Conservation (phyloP, 2,888 invertebrate species). For the Limnephilus auricula region DNA sequence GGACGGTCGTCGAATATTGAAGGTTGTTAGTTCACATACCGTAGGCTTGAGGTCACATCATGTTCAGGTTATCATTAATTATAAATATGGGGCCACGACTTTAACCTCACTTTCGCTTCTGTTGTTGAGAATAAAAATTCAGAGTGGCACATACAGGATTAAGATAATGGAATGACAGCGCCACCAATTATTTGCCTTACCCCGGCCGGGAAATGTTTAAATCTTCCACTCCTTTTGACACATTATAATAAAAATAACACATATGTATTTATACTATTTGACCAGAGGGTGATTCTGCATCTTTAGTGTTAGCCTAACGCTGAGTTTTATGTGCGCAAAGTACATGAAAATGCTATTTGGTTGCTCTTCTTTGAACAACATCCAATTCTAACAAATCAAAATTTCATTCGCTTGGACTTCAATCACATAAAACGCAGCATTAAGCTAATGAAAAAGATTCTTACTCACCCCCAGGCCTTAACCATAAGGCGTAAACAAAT, state of each 20-base stretch:
- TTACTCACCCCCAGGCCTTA: no score
- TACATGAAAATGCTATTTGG: no score
- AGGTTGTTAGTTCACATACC: not conserved
- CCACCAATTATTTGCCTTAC: no score
- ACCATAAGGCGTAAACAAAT: not conserved
- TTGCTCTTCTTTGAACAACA: no score
- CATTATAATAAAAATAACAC: not conserved
- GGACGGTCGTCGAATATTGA: no score
- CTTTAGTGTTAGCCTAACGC: no score
- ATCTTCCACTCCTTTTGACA: not conserved
- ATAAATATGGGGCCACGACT: not conserved
- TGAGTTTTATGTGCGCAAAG: no score
- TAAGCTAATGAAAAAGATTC: no score
- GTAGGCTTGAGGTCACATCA: not conserved
- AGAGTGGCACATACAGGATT: not conserved
- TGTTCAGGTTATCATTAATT: not conserved
- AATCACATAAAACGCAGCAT: no score
- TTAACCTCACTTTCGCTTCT: not conserved
- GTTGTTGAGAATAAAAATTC: not conserved
- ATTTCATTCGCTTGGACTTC: no score
- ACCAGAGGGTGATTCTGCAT: not conserved
- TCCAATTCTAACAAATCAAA: no score
- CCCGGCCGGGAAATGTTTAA: not conserved
- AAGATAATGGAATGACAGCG: not conserved
- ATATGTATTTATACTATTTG: not conserved